Evolutionary conservation across 2,797 vertebrate species (phyloP).

Genomic region (Parauchenoglanis ngamensis): DNA sequence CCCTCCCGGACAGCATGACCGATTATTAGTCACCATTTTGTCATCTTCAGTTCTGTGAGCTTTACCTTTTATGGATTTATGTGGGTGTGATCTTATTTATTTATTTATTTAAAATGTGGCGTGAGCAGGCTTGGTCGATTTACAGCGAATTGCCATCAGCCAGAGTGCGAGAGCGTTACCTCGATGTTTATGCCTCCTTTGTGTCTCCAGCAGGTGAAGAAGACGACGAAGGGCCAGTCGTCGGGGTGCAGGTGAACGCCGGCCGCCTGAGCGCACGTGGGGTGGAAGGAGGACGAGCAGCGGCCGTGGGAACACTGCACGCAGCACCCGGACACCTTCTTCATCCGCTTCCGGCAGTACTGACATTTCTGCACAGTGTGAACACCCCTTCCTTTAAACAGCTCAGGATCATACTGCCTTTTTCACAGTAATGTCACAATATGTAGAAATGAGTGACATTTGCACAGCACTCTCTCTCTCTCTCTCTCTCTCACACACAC

Average conservation of each 20-base stretch:
- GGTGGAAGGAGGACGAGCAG: slow-evolving; percentile 94
- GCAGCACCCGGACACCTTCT: slow-evolving; percentile 87
- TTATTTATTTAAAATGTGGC: not conserved
- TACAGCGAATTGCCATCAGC: no score
- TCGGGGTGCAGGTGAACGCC: slow-evolving; percentile 95
- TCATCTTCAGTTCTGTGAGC: not conserved
- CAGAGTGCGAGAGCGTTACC: slow-evolving; percentile 68
- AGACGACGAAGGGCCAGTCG: slow-evolving; percentile 96
- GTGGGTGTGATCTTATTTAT: not conserved
- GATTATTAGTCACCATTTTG: not conserved
- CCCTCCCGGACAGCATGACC: not conserved
- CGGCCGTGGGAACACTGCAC: slow-evolving; percentile 97
- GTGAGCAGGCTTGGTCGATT: not conserved
- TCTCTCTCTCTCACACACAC: slow-evolving; percentile 33
- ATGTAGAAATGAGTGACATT: no score
- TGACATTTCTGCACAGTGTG: slow-evolving; percentile 82
- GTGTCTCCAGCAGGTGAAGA: slow-evolving; percentile 93
- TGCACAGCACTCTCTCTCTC: not conserved
- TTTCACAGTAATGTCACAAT: not conserved
- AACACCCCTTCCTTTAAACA: not conserved
- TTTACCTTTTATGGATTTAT: not conserved
- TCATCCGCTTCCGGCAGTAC: slow-evolving; percentile 92
- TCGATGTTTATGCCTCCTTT: slow-evolving; percentile 80
- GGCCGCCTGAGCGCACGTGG: slow-evolving; percentile 93
- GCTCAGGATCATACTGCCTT: no score